Conservation (phyloP, 2,797 vertebrate species). For the Periophthalmus magnuspinnatus region DNA sequence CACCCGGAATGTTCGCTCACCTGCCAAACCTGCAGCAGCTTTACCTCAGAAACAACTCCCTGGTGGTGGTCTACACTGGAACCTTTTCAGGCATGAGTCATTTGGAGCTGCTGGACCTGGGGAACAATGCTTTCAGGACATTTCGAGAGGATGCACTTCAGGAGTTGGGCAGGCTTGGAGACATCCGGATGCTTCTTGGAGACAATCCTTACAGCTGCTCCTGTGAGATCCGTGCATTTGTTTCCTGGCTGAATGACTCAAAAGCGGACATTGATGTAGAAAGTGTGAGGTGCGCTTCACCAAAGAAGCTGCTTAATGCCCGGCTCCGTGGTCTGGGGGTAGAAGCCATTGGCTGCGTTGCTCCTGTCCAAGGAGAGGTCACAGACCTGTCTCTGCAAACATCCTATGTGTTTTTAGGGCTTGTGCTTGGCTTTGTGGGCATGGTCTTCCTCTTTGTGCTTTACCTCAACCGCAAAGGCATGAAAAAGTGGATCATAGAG, state of each 20-base stretch:
- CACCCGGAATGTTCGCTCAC: conserved; percentile 73
- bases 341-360: conserved; percentile 64
- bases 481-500: conserved; percentile 78
- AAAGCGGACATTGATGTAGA: conserved; percentile 66
- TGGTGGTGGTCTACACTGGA: conserved; percentile 68
- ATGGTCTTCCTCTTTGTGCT: conserved; percentile 84
- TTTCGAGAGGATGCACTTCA: conserved; percentile 56
- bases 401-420: conserved; percentile 78
- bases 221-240: conserved; percentile 71
- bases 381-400: conserved; percentile 73
- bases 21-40: conserved; percentile 69
- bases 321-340: conserved; percentile 52
- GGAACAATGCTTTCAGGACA: conserved; percentile 65
- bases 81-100: conserved; percentile 73
- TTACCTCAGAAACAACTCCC: conserved; percentile 72
- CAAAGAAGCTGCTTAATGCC: conserved; percentile 43
- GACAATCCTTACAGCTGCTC: conserved; percentile 76
- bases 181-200: conserved; percentile 55
- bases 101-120: conserved; percentile 74
- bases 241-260: conserved; percentile 74
- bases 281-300: conserved; percentile 68
- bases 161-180: conserved; percentile 61
- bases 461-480: conserved; percentile 80
- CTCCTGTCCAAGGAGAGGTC: conserved; percentile 47
- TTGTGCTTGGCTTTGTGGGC: conserved; percentile 81